phyloP scores from a whole-genome alignment of 1,140 invertebrate genomes.

The Dinoponera quadriceps region DNA sequence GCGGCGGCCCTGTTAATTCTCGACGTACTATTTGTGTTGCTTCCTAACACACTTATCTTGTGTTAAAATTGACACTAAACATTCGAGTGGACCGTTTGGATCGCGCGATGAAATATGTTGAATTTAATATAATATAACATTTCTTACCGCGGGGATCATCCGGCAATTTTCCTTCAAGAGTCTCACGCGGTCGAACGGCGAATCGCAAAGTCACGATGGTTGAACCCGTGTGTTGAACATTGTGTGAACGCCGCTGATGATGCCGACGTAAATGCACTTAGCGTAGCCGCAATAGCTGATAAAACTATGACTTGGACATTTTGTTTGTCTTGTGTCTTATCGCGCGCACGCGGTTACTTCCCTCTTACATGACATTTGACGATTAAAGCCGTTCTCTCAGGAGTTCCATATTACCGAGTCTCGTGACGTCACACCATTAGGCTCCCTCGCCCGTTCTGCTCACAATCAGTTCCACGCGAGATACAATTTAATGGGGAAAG shows the following conservation, averaged over 20 bases:
- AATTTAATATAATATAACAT: no score
- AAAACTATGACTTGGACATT: conserved; percentile 8
- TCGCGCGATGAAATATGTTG: no score
- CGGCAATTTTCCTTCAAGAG: no score
- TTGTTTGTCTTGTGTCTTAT: conserved; percentile 46
- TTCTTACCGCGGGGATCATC: no score
- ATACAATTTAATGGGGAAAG: conserved; percentile 51
- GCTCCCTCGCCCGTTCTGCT: neutral
- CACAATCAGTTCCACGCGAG: conserved; percentile 35
- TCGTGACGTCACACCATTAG: conserved; percentile 54
- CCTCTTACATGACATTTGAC: conserved; percentile 40
- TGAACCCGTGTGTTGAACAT: neutral
- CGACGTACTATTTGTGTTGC: no score
- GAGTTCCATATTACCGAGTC: conserved; percentile 29
- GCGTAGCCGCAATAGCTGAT: neutral
- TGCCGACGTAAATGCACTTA: neutral
- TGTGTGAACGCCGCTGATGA: neutral
- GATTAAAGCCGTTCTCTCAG: conserved; percentile 47
- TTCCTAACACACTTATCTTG: no score
- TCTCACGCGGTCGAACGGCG: no score
- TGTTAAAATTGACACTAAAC: no score
- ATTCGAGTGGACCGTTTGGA: no score
- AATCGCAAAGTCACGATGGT: no score
- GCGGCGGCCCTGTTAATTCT: neutral
- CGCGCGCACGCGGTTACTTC: conserved; percentile 4